Evolutionary conservation across 2,797 vertebrate species (phyloP).

Genomic region (Distichodus sexfasciatus): DNA sequence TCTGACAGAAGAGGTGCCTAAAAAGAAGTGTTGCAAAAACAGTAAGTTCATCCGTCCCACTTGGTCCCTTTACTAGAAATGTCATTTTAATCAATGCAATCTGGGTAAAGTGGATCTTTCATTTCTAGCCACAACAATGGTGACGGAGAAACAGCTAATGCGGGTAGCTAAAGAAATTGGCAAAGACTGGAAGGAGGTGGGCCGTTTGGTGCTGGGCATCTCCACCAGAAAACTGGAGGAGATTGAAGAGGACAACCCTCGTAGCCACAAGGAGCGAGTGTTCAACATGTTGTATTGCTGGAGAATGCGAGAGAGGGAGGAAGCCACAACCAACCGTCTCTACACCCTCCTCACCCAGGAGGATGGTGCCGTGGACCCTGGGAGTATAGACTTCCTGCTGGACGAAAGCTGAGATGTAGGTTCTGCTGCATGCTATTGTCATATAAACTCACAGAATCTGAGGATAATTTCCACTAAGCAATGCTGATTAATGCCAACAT

Average conservation of each 20-base stretch:
- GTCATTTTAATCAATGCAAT: no score
- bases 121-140: slow-evolving; percentile 41
- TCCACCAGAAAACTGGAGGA: slow-evolving; percentile 65
- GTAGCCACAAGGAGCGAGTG: slow-evolving; percentile 58
- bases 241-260: slow-evolving; percentile 64
- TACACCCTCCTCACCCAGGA: slow-evolving; percentile 64
- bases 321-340: slow-evolving; percentile 63
- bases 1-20: neutral
- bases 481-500: no score
- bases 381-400: slow-evolving; percentile 64
- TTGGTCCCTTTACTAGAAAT: no score
- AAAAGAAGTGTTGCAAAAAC: neutral
- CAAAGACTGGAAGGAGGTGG: slow-evolving; percentile 68
- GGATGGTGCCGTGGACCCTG: slow-evolving; percentile 48
- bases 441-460: neutral
- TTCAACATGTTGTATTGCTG: slow-evolving; percentile 70
- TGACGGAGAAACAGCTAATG: slow-evolving; percentile 75
- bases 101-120: neutral
- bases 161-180: slow-evolving; percentile 61
- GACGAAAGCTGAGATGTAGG: slow-evolving; percentile 22
- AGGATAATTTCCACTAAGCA: neutral
- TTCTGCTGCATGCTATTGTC: neutral
- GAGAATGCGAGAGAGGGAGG: slow-evolving; percentile 49
- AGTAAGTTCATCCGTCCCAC: slow-evolving; percentile 15
- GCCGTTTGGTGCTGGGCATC: slow-evolving; percentile 62